A percentile compares a stretch with the other conserved stretches of the same genome.
Conservation (phyloP, 2,888 invertebrate genomes). For the Phragmatobia fuliginosa region DNA sequence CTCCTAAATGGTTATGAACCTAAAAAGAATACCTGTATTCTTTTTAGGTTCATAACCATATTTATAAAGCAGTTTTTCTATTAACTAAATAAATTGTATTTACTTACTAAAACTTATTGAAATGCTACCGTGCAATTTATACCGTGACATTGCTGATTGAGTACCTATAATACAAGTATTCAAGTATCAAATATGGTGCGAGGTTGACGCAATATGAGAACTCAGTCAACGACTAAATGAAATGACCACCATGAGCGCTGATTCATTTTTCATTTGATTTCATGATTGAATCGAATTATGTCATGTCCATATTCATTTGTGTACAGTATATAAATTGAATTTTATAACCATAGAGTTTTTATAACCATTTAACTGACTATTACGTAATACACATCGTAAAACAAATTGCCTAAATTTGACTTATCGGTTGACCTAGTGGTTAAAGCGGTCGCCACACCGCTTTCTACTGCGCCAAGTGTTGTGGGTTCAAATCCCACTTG, state of each 20-base stretch:
- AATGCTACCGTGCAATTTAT: background rate
- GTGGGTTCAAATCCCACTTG: too few relatives aligned
- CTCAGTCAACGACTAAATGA: conserved; percentile 17
- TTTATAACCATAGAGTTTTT: conserved; percentile 17
- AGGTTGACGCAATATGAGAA: conserved; percentile 43
- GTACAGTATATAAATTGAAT: conserved; percentile 23
- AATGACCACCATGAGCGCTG: conserved; percentile 14
- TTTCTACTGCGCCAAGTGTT: too few relatives aligned
- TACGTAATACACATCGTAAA: too few relatives aligned
- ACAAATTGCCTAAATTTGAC: too few relatives aligned
- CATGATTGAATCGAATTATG: conserved; percentile 49
- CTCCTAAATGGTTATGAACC: too few relatives aligned
- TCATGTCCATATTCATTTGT: conserved; percentile 36
- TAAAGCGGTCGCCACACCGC: too few relatives aligned
- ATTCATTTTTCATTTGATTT: conserved; percentile 38
- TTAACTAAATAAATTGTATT: background rate
- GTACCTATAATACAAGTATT: conserved; percentile 5
- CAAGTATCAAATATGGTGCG: conserved; percentile 47
- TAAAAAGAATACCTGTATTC: background rate
- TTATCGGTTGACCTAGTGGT: too few relatives aligned
- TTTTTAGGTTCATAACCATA: too few relatives aligned
- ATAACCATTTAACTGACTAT: conserved; percentile 3
- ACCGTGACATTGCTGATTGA: background rate
- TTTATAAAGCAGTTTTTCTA: background rate
- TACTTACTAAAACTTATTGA: background rate